Conservation (phyloP, 1,140 invertebrate species). For the Caenorhabditis briggsae region DNA sequence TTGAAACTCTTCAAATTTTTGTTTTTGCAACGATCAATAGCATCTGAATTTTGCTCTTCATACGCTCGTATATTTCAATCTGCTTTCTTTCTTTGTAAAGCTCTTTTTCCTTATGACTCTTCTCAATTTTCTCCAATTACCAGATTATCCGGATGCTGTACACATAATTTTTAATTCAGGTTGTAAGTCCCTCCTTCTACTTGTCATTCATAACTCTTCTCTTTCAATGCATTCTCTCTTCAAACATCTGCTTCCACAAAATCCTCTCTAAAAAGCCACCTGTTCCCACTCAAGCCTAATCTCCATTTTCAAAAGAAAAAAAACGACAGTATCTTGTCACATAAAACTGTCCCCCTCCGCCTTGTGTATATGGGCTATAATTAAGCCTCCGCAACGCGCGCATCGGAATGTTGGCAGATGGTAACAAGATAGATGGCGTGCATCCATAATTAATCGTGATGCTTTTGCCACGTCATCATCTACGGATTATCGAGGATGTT, state of each 20-base stretch:
- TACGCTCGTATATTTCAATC: too few species aligned
- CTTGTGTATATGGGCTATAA: constrained; percentile 3
- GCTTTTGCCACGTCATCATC: background rate
- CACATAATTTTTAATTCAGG: too few species aligned
- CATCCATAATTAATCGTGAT: constrained; percentile 50
- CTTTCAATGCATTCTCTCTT: background rate
- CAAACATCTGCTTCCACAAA: constrained; percentile 37
- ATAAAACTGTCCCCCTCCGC: constrained; percentile 36
- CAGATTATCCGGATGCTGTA: too few species aligned
- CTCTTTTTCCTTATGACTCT: too few species aligned
- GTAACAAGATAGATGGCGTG: background rate
- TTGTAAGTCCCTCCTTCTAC: background rate
- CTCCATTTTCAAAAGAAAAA: constrained; percentile 23
- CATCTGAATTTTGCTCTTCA: too few species aligned
- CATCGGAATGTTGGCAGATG: constrained; percentile 49
- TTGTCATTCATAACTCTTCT: constrained; percentile 8
- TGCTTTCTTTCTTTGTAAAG: too few species aligned
- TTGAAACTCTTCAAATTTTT: too few species aligned
- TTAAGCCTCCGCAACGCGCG: constrained; percentile 13
- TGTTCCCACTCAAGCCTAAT: constrained; percentile 34
- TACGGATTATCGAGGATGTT: background rate
- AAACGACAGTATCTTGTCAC: constrained; percentile 49
- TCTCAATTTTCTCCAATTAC: too few species aligned
- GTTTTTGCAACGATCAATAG: too few species aligned
- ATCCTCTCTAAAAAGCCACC: background rate